Conservation (phyloP, 2,113 vertebrate genomes). For the Pogonocichla stellata region DNA sequence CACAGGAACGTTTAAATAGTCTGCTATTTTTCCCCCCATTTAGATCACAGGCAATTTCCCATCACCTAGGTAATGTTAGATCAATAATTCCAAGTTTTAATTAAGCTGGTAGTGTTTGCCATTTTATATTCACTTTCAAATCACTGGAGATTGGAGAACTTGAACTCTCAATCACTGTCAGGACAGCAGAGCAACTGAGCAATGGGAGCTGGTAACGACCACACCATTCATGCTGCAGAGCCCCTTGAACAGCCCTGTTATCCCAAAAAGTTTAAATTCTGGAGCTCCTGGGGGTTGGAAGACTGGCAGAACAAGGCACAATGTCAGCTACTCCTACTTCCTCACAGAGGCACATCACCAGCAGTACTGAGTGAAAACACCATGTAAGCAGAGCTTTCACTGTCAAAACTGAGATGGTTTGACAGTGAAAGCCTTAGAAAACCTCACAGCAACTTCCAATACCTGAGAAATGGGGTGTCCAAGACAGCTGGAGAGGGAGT, state of each 20-base stretch:
- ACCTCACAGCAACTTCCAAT: background rate
- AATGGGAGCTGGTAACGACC: background rate
- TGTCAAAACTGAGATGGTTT: background rate
- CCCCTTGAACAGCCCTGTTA: background rate
- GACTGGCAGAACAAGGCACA: background rate
- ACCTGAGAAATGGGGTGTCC: background rate
- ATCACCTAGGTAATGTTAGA: background rate
- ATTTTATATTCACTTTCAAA: background rate
- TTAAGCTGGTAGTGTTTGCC: background rate
- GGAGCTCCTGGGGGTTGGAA: background rate
- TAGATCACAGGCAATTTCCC: background rate
- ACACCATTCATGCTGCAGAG: rapidly evolving
- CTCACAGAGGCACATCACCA: background rate
- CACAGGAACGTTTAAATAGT: background rate
- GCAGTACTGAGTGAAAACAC: background rate
- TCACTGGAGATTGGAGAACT: background rate
- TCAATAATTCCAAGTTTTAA: background rate
- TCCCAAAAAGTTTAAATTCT: background rate
- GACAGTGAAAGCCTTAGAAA: background rate
- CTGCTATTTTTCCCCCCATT: background rate
- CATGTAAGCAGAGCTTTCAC: background rate
- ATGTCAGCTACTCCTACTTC: background rate
- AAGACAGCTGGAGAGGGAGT: background rate
- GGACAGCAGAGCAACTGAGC: background rate
- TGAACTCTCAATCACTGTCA: background rate